Base-by-base conservation (phyloP, 2,797 vertebrate species). In the Hyperoplus lanceolatus region DNA sequence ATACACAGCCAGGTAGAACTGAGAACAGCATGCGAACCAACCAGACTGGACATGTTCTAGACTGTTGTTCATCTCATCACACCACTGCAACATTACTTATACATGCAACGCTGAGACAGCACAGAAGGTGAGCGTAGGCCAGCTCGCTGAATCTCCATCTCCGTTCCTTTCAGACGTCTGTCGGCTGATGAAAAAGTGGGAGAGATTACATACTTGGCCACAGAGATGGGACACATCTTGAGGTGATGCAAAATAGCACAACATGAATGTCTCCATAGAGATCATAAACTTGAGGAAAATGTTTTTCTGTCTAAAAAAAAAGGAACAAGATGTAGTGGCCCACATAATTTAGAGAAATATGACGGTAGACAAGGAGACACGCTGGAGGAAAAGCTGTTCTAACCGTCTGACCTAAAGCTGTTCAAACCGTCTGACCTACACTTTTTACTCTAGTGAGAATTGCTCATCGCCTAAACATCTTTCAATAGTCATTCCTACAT, bases 121-220 rank as follows among this genome's bases (percentile, higher is more conserved):
- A 57, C 75, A 87, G 79, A 70, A 42, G 16, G 55, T 39, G 42
- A 74, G 64, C 73, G 70, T 61, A 84, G 73, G 64, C 77, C 80
- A 70, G 62, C 64, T 50, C 12, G 53, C 72, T 78, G 72, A 55
- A 65, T 63, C 83, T 78, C 64, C 63, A 77, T 81, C 79, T 81
- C 49, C 59, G 18, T 58, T 83, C 38, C 36, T 67, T 73, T 66
- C 6, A 13, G 61, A 71, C 15, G 41, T 77, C 60, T 83, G 71
- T 75, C 8, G 15, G 63, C 66, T 48, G 60, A 67, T 66, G 60
- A 73, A 79, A 77, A 77, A 75, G 29, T 29, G 42, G 38, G 51
- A 64, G 46, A 84, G 66, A 84, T 67, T 75, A 85, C 81, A 87
- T 75, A 79, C 77, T 88, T 91, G 82, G 82, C 72, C 73, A 68